Evolutionary conservation across 2,113 vertebrate genomes (phyloP), one percentile per base, ranked within the genome.

Genomic region (Heloderma charlesbogerti): DNA sequence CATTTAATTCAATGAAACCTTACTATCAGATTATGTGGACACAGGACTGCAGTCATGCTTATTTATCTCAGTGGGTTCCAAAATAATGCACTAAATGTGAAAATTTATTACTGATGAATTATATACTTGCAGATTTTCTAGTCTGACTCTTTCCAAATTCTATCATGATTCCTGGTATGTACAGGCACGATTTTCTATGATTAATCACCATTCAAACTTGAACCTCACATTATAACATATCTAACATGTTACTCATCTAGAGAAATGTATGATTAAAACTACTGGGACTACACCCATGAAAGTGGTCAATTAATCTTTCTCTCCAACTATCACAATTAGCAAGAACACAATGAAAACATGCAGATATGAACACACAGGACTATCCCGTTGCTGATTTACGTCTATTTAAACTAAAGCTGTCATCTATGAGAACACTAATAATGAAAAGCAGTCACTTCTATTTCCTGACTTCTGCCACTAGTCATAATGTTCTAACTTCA

Each of bases 371-470:
- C 84, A 79, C 3, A 25, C 0, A 2, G 78, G 8, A 29, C 4
- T n/a, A 6, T 43, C 29, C 60, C 18, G 1, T 54, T 90, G n/a
- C 63, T 90, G 60, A 86, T 88, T 67, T 88, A n/a, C 2, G 16
- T 31, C 54, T 86, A 51, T 22, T 40, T 79, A 77, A 20, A 66
- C 60, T 60, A 91, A 8, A 27, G 40, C 10, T 83, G 89, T 18
- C 67, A 84, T 40, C 48, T 0, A 0, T 0, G 1, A 77, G 25
- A 57, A 89, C 85, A 78, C 25, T 0, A 69, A 29, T 34, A 87
- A 31, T 34, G 22, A 51, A 72, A n/a, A 84, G 57, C 4, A 74
- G n/a, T 84, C 71, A 75, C 9, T 43, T 90, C 74, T 51, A 37
- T 79, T 86, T 86, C 45, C 27, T 71, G 20, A 66, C 51, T 86